Base-by-base conservation (phyloP, 1,140 invertebrate species). In the Macrotrachela quadricornifera region DNA sequence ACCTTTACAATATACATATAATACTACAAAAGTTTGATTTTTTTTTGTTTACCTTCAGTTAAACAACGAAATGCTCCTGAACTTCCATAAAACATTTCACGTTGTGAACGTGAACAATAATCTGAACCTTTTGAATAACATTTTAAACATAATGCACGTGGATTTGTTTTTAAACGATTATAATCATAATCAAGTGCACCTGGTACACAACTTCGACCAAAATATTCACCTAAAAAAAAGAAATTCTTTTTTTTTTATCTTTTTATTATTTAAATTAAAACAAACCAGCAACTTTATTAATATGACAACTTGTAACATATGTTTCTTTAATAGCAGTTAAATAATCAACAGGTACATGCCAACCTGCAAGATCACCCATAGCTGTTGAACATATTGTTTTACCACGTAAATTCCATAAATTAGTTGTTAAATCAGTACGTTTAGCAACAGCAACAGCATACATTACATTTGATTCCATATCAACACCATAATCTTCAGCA, bases 261-360 rank as follows among this genome's bases (percentile, higher is more conserved):
- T 8, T 30, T 30, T 30, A 30, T 4, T 4, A 30, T 4, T 30
- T 30, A 30, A 30, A 30, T 30, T 30, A 2, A 30, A 30, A 30
- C 21, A 30, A 30, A 30, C 21, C 80, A 0, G 85, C 85, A 0
- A 85, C 83, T 54, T 80, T 76, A 8, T 85, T 75, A 0, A 83
- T 81, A 68, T 92, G 81, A 64, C 88, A 92, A 13, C 83, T 83
- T 62, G 87, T 86, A 1, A 83, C 79, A 18, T 87, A 72, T 56
- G 95, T 88, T 78, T 88, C 85, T 36, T 82, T 79, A 61, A 92
- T 94, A 17, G 85, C 84, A 14, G 95, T 77, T 0, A 94, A 74
- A 63, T 85, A 90, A 1, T 85, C 85, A 60, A 95, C 68, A 0
- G 90, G 90, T 60, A 92, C 82, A 0, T 94, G 77, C 90, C 90